phyloP scores from a whole-genome alignment of 2,797 vertebrate genomes.

The Poecilia gillii region DNA sequence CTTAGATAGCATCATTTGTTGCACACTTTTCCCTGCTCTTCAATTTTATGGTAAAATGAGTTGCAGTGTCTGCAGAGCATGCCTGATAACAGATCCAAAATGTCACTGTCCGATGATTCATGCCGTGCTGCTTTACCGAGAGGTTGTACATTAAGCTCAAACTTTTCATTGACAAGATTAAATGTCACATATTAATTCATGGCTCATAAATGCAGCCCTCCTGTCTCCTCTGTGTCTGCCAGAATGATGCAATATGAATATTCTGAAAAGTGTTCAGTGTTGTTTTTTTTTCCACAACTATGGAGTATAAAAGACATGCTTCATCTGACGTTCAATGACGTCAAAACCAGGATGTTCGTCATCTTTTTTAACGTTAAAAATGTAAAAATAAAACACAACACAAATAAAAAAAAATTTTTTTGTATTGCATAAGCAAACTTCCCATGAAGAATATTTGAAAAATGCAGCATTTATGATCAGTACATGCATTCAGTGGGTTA shows the following conservation, averaged over 20 bases:
- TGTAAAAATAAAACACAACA: not conserved
- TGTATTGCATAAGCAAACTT: not conserved
- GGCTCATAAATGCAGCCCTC: constrained; percentile 30
- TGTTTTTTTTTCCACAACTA: constrained; percentile 13
- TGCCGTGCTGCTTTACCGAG: constrained; percentile 33
- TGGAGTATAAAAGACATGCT: constrained; percentile 12
- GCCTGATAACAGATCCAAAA: constrained; percentile 63
- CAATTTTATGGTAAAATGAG: constrained; percentile 49
- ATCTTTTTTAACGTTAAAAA: not conserved
- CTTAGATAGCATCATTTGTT: constrained; percentile 59
- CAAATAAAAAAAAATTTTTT: not conserved
- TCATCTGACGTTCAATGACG: constrained; percentile 23
- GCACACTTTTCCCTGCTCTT: constrained; percentile 36
- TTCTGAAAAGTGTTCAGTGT: constrained; percentile 29
- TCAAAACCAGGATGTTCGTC: constrained; percentile 5
- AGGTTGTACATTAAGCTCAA: constrained; percentile 58
- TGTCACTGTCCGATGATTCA: constrained; percentile 69
- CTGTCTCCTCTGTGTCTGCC: constrained; percentile 11
- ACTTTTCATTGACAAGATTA: constrained; percentile 61
- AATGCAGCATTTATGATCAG: not conserved
- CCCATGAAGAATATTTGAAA: not conserved
- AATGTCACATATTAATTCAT: constrained; percentile 70
- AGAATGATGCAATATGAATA: constrained; percentile 40
- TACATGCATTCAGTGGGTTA: not conserved
- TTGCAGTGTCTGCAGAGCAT: constrained; percentile 53